Percentiles rank a stretch among this genome's conserved stretches.
Evolutionary conservation across 2,888 invertebrate genomes (phyloP).

Genomic region (Polylopha cassiicola): DNA sequence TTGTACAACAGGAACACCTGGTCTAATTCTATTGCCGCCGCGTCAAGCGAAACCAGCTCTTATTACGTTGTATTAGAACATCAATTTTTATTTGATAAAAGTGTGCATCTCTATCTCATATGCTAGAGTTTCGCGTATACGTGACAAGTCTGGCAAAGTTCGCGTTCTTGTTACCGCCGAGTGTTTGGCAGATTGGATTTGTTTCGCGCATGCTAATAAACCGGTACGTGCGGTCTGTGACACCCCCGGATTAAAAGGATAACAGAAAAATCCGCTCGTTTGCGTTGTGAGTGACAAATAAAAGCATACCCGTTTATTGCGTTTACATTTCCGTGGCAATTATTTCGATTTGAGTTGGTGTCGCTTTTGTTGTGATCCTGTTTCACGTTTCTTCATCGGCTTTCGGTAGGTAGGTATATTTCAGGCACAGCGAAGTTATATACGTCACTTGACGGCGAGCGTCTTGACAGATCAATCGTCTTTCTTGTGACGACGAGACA

Average conservation of each 20-base stretch:
- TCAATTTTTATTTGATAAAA: constrained; percentile 16
- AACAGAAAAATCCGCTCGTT: constrained; percentile 33
- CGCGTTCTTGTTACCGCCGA: constrained; percentile 57
- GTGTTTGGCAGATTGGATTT: constrained; percentile 70
- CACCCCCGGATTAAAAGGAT: constrained; percentile 44
- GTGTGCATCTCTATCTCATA: constrained; percentile 37
- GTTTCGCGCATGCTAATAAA: constrained; percentile 66
- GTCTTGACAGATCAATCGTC: too few relatives aligned
- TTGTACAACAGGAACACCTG: constrained; percentile 46
- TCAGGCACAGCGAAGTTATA: too few relatives aligned
- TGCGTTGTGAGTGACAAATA: constrained; percentile 11
- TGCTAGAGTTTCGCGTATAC: constrained; percentile 46
- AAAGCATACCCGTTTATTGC: constrained; percentile 11
- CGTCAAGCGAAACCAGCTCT: constrained; percentile 26
- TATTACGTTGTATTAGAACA: constrained; percentile 30
- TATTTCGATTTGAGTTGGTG: constrained; percentile 9
- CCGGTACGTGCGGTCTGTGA: constrained; percentile 44
- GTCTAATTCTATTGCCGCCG: constrained; percentile 31
- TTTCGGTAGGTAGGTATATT: too few relatives aligned
- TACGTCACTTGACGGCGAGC: too few relatives aligned
- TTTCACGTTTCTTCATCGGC: too few relatives aligned
- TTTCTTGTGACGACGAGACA: too few relatives aligned
- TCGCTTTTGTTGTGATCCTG: too few relatives aligned
- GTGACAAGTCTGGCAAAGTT: constrained; percentile 60
- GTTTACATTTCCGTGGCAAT: constrained; percentile 18